These are phyloP conservation scores for Thereva nobilitata DNA, from an alignment of 2,888 invertebrate genomes.

Conservation along the genomic window DNA sequence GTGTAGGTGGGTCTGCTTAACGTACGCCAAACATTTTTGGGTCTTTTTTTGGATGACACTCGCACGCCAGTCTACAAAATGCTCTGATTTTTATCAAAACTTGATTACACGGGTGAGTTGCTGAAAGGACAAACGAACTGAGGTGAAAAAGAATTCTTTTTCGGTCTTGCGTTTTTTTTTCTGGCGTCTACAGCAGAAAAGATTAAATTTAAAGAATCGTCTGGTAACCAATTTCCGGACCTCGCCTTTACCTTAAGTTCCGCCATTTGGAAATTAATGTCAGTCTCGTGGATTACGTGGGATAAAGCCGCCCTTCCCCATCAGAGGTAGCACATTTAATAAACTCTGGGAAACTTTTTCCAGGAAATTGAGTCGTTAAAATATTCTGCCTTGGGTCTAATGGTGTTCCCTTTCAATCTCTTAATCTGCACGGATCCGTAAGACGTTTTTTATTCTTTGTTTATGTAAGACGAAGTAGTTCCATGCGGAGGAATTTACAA, in stretches of 20 bases:
- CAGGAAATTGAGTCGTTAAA: conserved; percentile 33
- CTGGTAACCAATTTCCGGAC: conserved; percentile 28
- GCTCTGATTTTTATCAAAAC: conserved; percentile 30
- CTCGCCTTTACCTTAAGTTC: conserved; percentile 25
- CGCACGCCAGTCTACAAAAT: not conserved
- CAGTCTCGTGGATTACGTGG: conserved; percentile 26
- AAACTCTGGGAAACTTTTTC: conserved; percentile 15
- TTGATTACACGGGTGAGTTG: conserved; percentile 34
- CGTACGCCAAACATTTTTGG: no score
- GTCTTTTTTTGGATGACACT: not conserved
- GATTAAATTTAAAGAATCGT: conserved; percentile 28
- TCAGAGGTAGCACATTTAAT: conserved; percentile 10
- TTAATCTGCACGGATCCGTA: conserved; percentile 7
- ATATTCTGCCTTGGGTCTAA: conserved; percentile 19
- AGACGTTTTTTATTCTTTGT: no score
- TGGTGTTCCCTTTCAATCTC: conserved; percentile 24
- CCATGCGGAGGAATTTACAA: no score
- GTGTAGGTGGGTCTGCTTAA: not conserved
- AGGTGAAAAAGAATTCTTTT: conserved; percentile 27
- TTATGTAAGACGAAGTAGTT: no score
- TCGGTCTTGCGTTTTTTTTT: not conserved
- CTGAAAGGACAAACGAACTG: conserved; percentile 31
- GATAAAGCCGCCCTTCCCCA: not conserved
- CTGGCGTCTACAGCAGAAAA: not conserved
- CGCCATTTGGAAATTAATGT: conserved; percentile 32